Percentiles rank a stretch among this genome's conserved stretches.
These are phyloP conservation scores for Nansenia antarctica DNA, from an alignment of 2,113 vertebrate genomes.

Conservation along the genomic window DNA sequence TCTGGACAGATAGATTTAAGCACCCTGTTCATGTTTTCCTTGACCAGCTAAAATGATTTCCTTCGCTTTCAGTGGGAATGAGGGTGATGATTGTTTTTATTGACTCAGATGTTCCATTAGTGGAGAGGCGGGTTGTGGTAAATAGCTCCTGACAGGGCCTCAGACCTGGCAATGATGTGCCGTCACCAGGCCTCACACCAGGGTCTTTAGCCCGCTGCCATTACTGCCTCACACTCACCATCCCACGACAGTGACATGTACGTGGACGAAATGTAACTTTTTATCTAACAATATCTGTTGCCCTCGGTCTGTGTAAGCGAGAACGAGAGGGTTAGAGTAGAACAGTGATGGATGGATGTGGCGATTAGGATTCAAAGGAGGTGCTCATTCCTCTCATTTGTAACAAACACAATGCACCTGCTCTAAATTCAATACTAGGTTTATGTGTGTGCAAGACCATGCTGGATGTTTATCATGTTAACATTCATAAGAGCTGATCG, in stretches of 20 bases:
- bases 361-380: conserved; percentile 38
- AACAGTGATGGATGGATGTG: no score
- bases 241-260: conserved; percentile 55
- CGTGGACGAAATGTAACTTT: conserved; percentile 46
- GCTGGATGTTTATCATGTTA: background rate
- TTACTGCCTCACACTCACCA: conserved; percentile 43
- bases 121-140: conserved; percentile 59
- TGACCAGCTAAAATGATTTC: conserved; percentile 72
- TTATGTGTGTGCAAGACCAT: no score
- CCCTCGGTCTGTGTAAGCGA: conserved; percentile 11
- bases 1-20: conserved; percentile 50
- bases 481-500: no score
- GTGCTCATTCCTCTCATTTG: no score
- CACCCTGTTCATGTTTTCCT: conserved; percentile 56
- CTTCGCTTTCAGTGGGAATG: conserved; percentile 68
- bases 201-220: conserved; percentile 69
- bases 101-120: conserved; percentile 79
- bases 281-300: conserved; percentile 17
- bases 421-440: no score
- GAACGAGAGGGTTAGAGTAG: no score
- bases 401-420: no score
- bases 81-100: conserved; percentile 76
- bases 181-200: conserved; percentile 66
- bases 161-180: conserved; percentile 63
- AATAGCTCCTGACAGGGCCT: conserved; percentile 73